Conservation (phyloP, 2,888 invertebrate genomes). For the Drosophila austrosaltans region DNA sequence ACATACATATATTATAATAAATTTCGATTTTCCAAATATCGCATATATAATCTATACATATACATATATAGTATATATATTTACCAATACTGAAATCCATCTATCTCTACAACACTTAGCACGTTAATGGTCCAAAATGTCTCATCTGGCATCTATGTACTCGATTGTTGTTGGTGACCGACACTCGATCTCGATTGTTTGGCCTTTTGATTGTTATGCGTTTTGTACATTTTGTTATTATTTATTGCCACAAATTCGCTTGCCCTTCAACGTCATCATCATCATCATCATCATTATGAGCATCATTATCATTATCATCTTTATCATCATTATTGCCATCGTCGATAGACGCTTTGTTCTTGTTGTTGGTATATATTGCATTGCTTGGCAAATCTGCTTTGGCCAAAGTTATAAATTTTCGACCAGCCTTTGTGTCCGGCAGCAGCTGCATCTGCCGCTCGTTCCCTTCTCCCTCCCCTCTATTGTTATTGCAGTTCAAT, state of each 20-base stretch:
- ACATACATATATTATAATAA: background rate
- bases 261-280: conserved; percentile 43
- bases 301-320: conserved; percentile 25
- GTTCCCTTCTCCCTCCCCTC: conserved; percentile 13
- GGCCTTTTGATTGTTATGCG: conserved; percentile 60
- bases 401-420: conserved; percentile 59
- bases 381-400: conserved; percentile 53
- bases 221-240: conserved; percentile 48
- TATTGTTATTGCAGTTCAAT: conserved; percentile 39
- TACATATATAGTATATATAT: conserved; percentile 22
- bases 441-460: conserved; percentile 35
- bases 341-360: conserved; percentile 37
- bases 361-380: conserved; percentile 36
- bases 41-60: background rate
- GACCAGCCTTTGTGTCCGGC: conserved; percentile 46
- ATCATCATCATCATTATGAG: conserved; percentile 28
- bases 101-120: background rate
- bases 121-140: conserved; percentile 34
- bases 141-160: conserved; percentile 34
- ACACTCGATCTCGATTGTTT: conserved; percentile 36
- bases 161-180: conserved; percentile 2
- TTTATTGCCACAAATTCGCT: conserved; percentile 62
- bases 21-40: conserved; percentile 11
- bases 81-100: conserved; percentile 36
- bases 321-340: conserved; percentile 33